phyloP scores from a whole-genome alignment of 2,113 vertebrate genomes.

The Entomyzon cyanotis region DNA sequence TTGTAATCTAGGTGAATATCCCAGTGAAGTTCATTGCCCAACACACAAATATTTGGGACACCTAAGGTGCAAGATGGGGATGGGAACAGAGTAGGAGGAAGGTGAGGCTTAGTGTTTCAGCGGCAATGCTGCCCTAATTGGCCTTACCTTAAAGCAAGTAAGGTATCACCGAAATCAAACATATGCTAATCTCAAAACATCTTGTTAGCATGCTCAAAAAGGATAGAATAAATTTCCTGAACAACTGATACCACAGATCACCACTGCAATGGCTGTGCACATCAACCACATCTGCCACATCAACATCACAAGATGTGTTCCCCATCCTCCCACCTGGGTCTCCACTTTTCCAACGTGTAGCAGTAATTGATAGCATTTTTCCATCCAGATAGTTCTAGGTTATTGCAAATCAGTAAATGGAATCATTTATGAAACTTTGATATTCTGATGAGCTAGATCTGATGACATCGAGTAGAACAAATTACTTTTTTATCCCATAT shows the following conservation, averaged over 20 bases:
- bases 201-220: neutral
- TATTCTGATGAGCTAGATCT: neutral
- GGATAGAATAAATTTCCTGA: neutral
- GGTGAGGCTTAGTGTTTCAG: neutral
- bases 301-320: neutral
- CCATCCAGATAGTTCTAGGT: neutral
- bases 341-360: rapidly evolving
- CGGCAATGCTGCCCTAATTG: neutral
- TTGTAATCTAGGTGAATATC: neutral
- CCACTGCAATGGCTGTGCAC: neutral
- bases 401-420: neutral
- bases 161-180: neutral
- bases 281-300: neutral
- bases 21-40: neutral
- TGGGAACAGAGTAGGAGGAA: neutral
- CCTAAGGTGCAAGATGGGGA: neutral
- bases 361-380: neutral
- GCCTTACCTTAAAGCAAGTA: neutral
- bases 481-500: neutral
- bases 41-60: neutral
- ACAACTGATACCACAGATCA: neutral
- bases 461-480: neutral
- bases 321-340: neutral
- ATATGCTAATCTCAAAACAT: neutral
- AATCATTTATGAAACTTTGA: neutral